Evolutionary conservation across 2,888 invertebrate species (phyloP).

Genomic region (Ophonus ardosiacus): DNA sequence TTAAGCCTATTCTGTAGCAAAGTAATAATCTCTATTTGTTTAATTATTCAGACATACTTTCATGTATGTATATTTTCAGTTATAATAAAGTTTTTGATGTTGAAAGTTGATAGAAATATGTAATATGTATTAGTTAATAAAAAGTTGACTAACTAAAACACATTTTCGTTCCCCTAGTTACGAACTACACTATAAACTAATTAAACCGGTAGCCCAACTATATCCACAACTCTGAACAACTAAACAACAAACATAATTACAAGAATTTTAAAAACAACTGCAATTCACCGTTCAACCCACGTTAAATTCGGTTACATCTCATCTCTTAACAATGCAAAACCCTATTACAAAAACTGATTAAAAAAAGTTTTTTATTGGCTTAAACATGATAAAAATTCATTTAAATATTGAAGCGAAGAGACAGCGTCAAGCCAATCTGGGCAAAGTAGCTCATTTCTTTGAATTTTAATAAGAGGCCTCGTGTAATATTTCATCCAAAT

Average conservation of each 20-base stretch:
- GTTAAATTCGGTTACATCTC: neutral
- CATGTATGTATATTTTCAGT: neutral
- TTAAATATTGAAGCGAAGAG: conserved; percentile 27
- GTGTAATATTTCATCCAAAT: conserved; percentile 38
- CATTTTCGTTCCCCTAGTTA: neutral
- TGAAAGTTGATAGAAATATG: neutral
- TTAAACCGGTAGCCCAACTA: conserved; percentile 23
- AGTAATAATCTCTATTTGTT: too few species aligned
- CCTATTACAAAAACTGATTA: conserved; percentile 31
- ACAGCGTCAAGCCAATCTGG: conserved; percentile 10
- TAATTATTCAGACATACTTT: too few species aligned
- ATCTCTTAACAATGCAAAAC: conserved; percentile 3
- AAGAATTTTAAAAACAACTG: conserved; percentile 13
- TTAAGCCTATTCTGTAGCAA: too few species aligned
- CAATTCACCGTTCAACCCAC: neutral
- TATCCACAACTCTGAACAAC: conserved; percentile 1
- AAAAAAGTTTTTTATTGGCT: conserved; percentile 12
- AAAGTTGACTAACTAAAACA: neutral
- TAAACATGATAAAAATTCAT: conserved; percentile 35
- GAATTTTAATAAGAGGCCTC: conserved; percentile 40
- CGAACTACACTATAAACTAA: conserved; percentile 3
- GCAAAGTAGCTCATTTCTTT: conserved; percentile 21
- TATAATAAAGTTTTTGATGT: neutral
- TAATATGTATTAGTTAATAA: neutral
- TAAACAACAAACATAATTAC: conserved; percentile 20